These are phyloP conservation scores for Columba livia DNA, from an alignment of 2,113 vertebrate species.

Conservation along the genomic window DNA sequence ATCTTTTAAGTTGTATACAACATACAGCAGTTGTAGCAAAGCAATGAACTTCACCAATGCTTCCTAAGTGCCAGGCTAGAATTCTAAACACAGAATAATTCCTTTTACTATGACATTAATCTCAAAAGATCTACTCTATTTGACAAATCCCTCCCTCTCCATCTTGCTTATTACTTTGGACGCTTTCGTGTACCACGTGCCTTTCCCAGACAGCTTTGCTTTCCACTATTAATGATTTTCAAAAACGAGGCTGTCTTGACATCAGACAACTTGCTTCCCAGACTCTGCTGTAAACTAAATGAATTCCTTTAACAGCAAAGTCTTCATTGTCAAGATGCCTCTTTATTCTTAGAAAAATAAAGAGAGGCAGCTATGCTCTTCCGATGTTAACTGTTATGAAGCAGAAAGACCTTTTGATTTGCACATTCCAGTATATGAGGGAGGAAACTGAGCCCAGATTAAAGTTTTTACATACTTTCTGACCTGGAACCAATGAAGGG, in stretches of 20 bases:
- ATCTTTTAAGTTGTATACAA: background rate
- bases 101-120: background rate
- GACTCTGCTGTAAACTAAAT: slow-evolving; percentile 19
- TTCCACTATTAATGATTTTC: background rate
- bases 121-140: background rate
- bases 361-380: background rate
- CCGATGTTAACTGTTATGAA: background rate
- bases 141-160: background rate
- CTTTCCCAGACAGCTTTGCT: background rate
- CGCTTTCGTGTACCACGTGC: background rate
- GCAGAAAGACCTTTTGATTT: background rate
- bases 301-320: background rate
- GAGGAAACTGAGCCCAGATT: background rate
- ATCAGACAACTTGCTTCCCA: background rate
- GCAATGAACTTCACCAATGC: background rate
- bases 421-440: background rate
- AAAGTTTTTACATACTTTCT: background rate
- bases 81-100: background rate
- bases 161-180: background rate
- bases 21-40: background rate
- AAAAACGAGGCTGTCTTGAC: background rate
- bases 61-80: background rate
- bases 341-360: background rate
- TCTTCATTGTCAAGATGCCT: background rate
- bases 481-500: background rate